Evolutionary conservation across 2,113 vertebrate genomes (phyloP).

Genomic region (Syrmaticus mikado): DNA sequence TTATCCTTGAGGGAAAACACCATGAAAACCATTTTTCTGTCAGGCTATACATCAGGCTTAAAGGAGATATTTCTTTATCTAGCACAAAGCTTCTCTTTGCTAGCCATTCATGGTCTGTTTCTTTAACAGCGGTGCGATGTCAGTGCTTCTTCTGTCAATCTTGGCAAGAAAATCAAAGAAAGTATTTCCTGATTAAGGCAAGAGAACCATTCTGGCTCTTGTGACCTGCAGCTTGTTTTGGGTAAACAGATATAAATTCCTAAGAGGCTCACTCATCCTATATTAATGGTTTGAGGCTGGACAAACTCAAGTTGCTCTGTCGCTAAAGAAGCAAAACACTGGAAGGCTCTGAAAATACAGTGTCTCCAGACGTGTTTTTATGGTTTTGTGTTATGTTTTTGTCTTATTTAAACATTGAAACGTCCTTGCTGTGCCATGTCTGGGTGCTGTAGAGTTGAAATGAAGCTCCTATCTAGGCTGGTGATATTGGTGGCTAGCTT

Average conservation of each 20-base stretch:
- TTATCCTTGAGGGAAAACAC: not conserved
- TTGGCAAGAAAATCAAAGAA: not conserved
- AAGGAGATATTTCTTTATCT: not conserved
- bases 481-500: not conserved
- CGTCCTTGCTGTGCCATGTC: not conserved
- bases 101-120: not conserved
- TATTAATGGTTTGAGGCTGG: not conserved
- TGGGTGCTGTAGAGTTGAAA: not conserved
- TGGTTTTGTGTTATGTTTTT: not conserved
- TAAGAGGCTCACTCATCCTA: not conserved
- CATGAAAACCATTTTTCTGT: not conserved
- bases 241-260: not conserved
- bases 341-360: not conserved
- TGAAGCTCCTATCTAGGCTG: not conserved
- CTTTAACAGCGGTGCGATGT: not conserved
- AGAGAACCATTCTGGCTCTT: not conserved
- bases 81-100: not conserved
- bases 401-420: not conserved
- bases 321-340: not conserved
- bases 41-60: not conserved
- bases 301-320: not conserved
- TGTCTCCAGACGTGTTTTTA: not conserved
- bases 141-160: not conserved
- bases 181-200: not conserved
- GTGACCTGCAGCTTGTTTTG: not conserved